A percentile compares a stretch with the other conserved stretches of the same genome.
These are phyloP conservation scores for Glyphotaelius pellucidus DNA, from an alignment of 2,888 invertebrate species.

Conservation along the genomic window DNA sequence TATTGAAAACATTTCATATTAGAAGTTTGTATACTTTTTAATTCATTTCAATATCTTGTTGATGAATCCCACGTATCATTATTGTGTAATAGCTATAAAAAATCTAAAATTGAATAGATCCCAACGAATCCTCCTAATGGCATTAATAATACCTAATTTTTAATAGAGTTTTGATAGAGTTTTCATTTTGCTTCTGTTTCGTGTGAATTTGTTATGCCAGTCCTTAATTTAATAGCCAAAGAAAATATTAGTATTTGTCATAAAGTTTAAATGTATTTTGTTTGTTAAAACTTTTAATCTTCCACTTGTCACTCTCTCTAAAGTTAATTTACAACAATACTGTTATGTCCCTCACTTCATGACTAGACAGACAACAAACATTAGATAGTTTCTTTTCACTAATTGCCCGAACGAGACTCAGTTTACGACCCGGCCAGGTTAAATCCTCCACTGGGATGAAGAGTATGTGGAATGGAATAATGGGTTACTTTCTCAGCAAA, in stretches of 20 bases:
- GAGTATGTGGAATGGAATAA: background rate
- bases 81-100: constrained; percentile 11
- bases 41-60: constrained; percentile 6
- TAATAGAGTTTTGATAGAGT: background rate
- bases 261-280: constrained; percentile 63
- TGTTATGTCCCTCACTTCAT: constrained; percentile 14
- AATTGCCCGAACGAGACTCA: constrained; percentile 14
- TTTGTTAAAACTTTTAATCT: constrained; percentile 47
- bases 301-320: constrained; percentile 27
- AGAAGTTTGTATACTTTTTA: constrained; percentile 13
- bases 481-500: background rate
- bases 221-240: constrained; percentile 42
- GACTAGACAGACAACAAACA: background rate
- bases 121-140: constrained; percentile 10
- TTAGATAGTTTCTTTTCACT: constrained; percentile 32
- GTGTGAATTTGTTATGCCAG: constrained; percentile 57
- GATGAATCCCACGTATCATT: constrained; percentile 17
- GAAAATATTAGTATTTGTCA: constrained; percentile 53
- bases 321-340: background rate
- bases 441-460: constrained; percentile 11
- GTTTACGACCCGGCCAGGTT: constrained; percentile 3
- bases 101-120: constrained; percentile 29
- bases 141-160: constrained; percentile 14
- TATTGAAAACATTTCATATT: constrained; percentile 37
- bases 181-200: constrained; percentile 53